phyloP scores from a whole-genome alignment of 1,140 invertebrate species.

The Brachionus rubens region DNA sequence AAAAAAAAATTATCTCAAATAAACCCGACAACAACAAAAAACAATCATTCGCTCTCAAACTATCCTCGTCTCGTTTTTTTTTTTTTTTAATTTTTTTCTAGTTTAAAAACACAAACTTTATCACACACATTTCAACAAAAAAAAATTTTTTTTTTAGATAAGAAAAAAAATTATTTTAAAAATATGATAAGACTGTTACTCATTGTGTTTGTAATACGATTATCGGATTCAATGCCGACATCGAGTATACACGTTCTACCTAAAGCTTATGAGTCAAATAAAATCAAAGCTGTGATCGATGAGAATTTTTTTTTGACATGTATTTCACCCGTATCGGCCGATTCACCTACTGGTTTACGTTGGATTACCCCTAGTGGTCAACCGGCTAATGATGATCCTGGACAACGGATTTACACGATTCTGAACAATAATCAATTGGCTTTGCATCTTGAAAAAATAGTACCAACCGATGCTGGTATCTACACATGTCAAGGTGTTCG shows the following conservation, averaged over 20 bases:
- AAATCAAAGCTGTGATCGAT: slow-evolving; percentile 15
- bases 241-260: neutral
- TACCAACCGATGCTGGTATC: neutral
- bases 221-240: neutral
- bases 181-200: slow-evolving; percentile 19
- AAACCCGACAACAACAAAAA: too few species aligned
- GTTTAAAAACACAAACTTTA: too few species aligned
- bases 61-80: too few species aligned
- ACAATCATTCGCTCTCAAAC: too few species aligned
- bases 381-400: neutral
- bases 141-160: too few species aligned
- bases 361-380: slow-evolving; percentile 4
- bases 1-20: too few species aligned
- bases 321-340: neutral
- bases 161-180: too few species aligned
- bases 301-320: slow-evolving; percentile 4
- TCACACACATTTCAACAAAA: too few species aligned
- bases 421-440: neutral
- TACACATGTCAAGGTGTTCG: neutral
- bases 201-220: neutral
- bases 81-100: too few species aligned
- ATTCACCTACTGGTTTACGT: neutral
- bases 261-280: neutral
- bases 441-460: neutral
- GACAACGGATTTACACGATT: neutral